Percentiles rank a stretch among this genome's conserved stretches.
Evolutionary conservation across 2,888 invertebrate species (phyloP).

Genomic region (Protonemura montana): DNA sequence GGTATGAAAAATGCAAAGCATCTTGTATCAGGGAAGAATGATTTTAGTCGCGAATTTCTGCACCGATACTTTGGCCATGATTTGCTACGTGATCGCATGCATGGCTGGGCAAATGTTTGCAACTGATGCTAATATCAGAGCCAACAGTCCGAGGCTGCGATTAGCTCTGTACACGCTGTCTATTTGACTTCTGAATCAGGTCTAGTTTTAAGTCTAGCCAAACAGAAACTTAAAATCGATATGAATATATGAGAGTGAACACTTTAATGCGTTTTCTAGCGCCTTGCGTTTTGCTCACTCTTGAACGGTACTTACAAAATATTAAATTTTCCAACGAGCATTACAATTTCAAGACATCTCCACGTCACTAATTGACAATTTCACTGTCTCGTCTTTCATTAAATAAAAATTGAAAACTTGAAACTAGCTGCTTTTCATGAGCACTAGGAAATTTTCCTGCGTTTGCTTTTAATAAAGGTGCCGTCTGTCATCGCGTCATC

Average conservation of each 20-base stretch:
- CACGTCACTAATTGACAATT: not conserved
- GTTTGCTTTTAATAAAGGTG: not conserved
- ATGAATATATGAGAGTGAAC: not conserved
- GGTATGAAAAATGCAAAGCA: not conserved
- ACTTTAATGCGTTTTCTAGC: not conserved
- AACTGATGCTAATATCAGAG: not conserved
- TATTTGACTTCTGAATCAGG: not conserved
- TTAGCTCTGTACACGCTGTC: not conserved
- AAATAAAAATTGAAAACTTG: not conserved
- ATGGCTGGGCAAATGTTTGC: not conserved
- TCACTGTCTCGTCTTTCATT: not conserved
- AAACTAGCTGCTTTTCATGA: not conserved
- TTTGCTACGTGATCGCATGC: not conserved
- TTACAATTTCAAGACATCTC: no score
- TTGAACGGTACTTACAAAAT: no score
- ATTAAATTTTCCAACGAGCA: no score
- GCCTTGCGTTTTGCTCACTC: not conserved
- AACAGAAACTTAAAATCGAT: not conserved
- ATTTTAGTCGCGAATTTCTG: not conserved
- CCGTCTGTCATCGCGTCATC: not conserved
- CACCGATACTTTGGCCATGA: not conserved
- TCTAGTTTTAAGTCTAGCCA: not conserved
- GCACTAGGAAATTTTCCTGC: not conserved
- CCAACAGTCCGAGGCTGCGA: not conserved
- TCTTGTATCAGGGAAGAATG: not conserved